Conservation (phyloP, 2,888 invertebrate genomes). For the Cheilosia impressa region DNA sequence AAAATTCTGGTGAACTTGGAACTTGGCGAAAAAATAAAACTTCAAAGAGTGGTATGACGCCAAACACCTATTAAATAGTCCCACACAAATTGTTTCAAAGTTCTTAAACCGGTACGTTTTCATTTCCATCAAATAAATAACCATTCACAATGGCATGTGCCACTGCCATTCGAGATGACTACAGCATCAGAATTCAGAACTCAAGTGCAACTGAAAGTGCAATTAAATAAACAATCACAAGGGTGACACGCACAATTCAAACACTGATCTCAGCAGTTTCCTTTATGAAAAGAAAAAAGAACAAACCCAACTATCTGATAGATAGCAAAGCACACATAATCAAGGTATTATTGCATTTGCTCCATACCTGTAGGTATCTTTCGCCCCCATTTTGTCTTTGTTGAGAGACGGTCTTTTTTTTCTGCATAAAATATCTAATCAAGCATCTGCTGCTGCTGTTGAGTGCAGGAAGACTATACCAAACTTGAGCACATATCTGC, state of each 20-base stretch:
- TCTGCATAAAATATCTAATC: constrained; percentile 62
- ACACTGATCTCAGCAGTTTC: constrained; percentile 10
- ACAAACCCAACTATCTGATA: background rate
- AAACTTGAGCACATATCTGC: constrained; percentile 17
- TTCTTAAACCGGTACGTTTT: background rate
- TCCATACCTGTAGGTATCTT: constrained; percentile 55
- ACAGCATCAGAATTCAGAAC: background rate
- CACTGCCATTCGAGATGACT: background rate
- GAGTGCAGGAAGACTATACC: constrained; percentile 20
- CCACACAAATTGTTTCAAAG: too few relatives aligned
- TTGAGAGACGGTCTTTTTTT: constrained; percentile 19
- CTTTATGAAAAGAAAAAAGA: constrained; percentile 3
- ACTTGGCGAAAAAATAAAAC: too few relatives aligned
- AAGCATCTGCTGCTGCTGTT: constrained; percentile 55
- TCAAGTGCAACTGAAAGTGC: constrained; percentile 7
- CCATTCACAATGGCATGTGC: background rate
- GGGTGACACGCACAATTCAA: constrained; percentile 16
- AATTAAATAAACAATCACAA: constrained; percentile 25
- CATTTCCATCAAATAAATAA: background rate
- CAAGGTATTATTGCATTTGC: constrained; percentile 55
- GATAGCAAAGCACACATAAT: constrained; percentile 38
- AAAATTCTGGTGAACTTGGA: too few relatives aligned
- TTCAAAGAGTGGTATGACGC: too few relatives aligned
- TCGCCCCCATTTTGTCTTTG: constrained; percentile 62
- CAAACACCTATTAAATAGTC: too few relatives aligned